Percentiles rank a stretch among this genome's conserved stretches.
These are phyloP conservation scores for Trachelus tabidus DNA, from an alignment of 2,888 invertebrate genomes.

Conservation along the genomic window DNA sequence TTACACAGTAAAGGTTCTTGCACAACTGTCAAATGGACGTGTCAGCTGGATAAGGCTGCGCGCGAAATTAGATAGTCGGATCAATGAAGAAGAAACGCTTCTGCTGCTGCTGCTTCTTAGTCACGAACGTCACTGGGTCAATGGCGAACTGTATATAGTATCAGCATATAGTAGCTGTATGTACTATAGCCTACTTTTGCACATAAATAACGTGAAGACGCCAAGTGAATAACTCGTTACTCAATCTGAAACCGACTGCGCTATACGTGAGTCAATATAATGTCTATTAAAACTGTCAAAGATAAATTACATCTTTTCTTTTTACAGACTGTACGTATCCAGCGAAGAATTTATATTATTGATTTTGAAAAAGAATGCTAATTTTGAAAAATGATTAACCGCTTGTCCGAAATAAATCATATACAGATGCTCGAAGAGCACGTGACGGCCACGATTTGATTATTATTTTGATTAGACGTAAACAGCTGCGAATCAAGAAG, in stretches of 20 bases:
- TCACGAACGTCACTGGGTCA: conserved; percentile 26
- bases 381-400: no score
- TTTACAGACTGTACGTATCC: no score
- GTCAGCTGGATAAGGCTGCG: background rate
- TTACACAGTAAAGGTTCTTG: background rate
- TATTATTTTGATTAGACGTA: background rate
- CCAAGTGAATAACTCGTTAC: background rate
- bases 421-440: background rate
- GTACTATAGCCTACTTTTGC: background rate
- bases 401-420: no score
- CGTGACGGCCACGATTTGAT: background rate
- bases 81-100: conserved; percentile 4
- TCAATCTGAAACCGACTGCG: no score
- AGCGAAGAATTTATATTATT: no score
- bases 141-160: conserved; percentile 24
- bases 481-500: background rate
- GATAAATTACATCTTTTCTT: no score
- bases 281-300: no score
- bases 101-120: background rate
- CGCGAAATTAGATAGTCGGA: background rate
- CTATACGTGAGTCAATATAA: no score
- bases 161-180: background rate
- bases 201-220: background rate
- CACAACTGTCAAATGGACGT: background rate
- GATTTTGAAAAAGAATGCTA: no score